A percentile compares a stretch with the other conserved stretches of the same genome.
phyloP scores from a whole-genome alignment of 2,888 invertebrate species.

The Cyclophora punctaria region DNA sequence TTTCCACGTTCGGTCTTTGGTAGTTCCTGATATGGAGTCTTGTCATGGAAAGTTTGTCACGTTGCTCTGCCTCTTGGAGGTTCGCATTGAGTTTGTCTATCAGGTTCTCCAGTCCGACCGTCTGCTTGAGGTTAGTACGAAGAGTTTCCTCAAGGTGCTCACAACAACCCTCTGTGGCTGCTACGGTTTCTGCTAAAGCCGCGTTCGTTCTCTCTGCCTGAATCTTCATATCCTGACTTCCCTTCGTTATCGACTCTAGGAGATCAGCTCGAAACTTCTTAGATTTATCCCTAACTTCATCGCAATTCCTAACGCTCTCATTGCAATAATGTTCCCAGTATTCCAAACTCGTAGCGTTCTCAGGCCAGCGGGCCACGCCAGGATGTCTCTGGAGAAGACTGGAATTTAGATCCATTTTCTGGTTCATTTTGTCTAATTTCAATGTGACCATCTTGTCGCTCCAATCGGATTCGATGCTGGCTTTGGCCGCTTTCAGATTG shows the following conservation, averaged over 20 bases:
- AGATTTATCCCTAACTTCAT: constrained; percentile 83
- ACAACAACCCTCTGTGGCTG: constrained; percentile 83
- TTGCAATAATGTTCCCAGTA: constrained; percentile 89
- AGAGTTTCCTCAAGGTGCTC: constrained; percentile 80
- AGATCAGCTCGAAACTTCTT: constrained; percentile 79
- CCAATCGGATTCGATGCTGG: constrained; percentile 90
- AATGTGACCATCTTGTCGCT: constrained; percentile 88
- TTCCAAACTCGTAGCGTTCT: constrained; percentile 79
- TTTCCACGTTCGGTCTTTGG: constrained; percentile 85
- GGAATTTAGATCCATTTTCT: constrained; percentile 79
- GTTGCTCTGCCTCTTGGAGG: constrained; percentile 81
- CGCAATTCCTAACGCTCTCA: constrained; percentile 84
- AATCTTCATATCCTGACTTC: constrained; percentile 85
- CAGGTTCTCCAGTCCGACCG: constrained; percentile 84
- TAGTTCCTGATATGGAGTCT: constrained; percentile 82
- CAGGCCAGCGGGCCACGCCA: constrained; percentile 86
- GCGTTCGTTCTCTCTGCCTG: constrained; percentile 88
- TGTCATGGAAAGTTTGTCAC: constrained; percentile 89
- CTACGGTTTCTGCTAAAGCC: constrained; percentile 81
- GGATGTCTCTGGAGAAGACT: constrained; percentile 82
- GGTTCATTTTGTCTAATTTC: constrained; percentile 80
- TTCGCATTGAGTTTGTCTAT: constrained; percentile 81
- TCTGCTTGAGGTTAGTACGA: constrained; percentile 81
- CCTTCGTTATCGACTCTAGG: constrained; percentile 83
- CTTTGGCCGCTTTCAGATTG: constrained; percentile 82